phyloP scores from a whole-genome alignment of 2,797 vertebrate genomes.

The Podarcis siculus region DNA sequence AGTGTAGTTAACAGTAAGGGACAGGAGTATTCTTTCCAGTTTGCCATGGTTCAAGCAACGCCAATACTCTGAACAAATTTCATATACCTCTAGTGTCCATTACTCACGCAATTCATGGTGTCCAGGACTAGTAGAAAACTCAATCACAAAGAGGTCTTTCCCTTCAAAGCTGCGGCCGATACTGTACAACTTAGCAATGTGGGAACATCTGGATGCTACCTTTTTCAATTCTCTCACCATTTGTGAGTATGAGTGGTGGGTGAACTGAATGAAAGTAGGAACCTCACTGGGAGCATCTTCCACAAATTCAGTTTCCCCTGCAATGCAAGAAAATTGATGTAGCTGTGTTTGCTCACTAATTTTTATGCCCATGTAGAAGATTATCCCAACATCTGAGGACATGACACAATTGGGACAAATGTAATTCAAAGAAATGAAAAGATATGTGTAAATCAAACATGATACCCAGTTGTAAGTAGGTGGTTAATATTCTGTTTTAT shows the following conservation, averaged over 20 bases:
- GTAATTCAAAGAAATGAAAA: neutral
- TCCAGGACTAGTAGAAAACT: constrained; percentile 92
- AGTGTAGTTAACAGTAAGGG: neutral
- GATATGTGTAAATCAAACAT: neutral
- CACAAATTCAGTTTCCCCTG: constrained; percentile 69
- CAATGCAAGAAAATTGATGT: constrained; percentile 15
- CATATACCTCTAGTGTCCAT: neutral
- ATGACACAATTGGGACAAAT: neutral
- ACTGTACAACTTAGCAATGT: constrained; percentile 91
- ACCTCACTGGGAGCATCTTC: constrained; percentile 75
- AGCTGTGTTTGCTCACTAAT: neutral
- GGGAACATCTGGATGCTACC: constrained; percentile 87
- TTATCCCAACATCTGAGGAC: neutral
- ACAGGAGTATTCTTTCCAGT: neutral
- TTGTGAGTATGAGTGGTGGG: constrained; percentile 88
- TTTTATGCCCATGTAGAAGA: neutral
- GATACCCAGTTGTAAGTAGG: neutral
- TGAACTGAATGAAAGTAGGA: constrained; percentile 89
- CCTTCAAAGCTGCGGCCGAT: constrained; percentile 94
- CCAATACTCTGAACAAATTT: neutral
- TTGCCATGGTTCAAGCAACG: neutral
- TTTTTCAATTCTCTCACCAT: constrained; percentile 90
- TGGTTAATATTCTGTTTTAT: neutral
- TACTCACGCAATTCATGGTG: constrained; percentile 92
- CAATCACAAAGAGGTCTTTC: constrained; percentile 91